Percentiles rank a stretch among this genome's conserved stretches.
phyloP scores from a whole-genome alignment of 2,113 vertebrate species.

The Nicator chloris region DNA sequence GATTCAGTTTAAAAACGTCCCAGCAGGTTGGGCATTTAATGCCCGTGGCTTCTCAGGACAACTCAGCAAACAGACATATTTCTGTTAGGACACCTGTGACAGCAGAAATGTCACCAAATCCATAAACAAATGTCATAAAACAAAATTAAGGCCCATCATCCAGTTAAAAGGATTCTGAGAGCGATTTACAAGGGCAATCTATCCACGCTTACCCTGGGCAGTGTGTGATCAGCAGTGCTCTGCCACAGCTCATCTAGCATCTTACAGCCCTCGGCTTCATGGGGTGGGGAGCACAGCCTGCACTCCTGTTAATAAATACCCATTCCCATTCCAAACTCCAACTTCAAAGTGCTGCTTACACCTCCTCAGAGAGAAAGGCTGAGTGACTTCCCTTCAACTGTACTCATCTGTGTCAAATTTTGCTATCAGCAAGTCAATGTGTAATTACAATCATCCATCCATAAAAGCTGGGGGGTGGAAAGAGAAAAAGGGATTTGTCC shows the following conservation, averaged over 20 bases:
- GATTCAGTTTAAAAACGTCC: not conserved
- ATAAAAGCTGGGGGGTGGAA: not conserved
- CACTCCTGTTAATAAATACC: constrained; percentile 1
- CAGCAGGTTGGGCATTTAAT: not conserved
- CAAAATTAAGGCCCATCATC: not conserved
- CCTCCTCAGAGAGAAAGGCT: not conserved
- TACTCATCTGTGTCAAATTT: not conserved
- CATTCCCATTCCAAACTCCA: not conserved
- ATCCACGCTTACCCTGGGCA: not conserved
- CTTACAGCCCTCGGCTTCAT: not conserved
- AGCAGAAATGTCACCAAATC: constrained; percentile 22
- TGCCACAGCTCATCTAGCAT: not conserved
- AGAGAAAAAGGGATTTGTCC: not conserved
- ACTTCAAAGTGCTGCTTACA: not conserved
- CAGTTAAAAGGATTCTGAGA: constrained; percentile 38
- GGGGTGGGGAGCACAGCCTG: not conserved
- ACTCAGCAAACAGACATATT: not conserved
- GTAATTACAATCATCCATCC: not conserved
- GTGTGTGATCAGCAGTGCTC: not conserved
- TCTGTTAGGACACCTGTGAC: constrained; percentile 12
- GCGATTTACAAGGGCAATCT: not conserved
- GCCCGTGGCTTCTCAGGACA: not conserved
- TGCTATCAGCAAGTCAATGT: not conserved
- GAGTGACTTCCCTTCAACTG: not conserved
- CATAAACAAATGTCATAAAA: constrained; percentile 23